Evolutionary conservation across 1,140 invertebrate species (phyloP).

Genomic region (Drosophila biarmipes): DNA sequence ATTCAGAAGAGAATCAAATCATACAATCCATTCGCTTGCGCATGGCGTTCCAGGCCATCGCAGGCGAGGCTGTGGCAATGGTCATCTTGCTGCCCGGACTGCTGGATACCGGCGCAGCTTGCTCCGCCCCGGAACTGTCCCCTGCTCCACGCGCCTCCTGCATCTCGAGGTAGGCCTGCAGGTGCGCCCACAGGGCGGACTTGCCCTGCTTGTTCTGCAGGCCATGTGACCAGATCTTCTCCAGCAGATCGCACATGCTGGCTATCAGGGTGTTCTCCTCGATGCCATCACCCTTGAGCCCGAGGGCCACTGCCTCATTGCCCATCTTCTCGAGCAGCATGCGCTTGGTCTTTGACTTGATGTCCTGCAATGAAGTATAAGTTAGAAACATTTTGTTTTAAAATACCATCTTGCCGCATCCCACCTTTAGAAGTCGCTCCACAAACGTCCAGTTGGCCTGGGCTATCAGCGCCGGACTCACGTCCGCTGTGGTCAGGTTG

Average conservation of each 20-base stretch:
- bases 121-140: slow-evolving; percentile 84
- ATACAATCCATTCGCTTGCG: slow-evolving; percentile 95
- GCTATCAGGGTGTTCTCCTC: slow-evolving; percentile 99
- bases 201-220: slow-evolving; percentile 98
- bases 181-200: slow-evolving; percentile 97
- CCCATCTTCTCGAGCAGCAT: slow-evolving; percentile 99
- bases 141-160: slow-evolving; percentile 88
- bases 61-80: slow-evolving; percentile 87
- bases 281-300: slow-evolving; percentile 89
- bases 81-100: slow-evolving; percentile 66
- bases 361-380: slow-evolving; percentile 87
- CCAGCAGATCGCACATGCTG: slow-evolving; percentile 97
- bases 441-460: slow-evolving; percentile 99
- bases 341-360: slow-evolving; percentile 96
- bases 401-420: too few species aligned
- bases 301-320: slow-evolving; percentile 91
- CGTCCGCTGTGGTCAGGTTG: slow-evolving; percentile 77
- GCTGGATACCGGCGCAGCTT: slow-evolving; percentile 85
- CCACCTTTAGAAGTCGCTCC: slow-evolving; percentile 96
- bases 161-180: slow-evolving; percentile 94
- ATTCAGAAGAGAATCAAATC: neutral
- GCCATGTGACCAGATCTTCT: slow-evolving; percentile 99
- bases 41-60: slow-evolving; percentile 95
- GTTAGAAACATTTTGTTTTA: neutral
- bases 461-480: slow-evolving; percentile 90